Evolutionary conservation across 2,888 invertebrate species (phyloP).

Genomic region (Parnassius apollo): DNA sequence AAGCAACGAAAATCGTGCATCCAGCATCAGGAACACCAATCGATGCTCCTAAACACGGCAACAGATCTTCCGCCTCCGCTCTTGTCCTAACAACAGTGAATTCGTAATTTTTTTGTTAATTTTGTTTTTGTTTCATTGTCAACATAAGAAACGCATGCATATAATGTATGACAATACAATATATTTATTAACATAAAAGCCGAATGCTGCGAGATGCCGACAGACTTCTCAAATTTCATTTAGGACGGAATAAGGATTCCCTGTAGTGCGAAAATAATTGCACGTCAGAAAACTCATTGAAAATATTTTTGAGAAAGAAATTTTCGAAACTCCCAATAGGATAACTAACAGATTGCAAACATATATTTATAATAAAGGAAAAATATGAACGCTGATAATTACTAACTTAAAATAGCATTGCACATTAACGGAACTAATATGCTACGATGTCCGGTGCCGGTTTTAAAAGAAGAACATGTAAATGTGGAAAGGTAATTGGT

Average conservation of each 20-base stretch:
- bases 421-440: too few relatives aligned
- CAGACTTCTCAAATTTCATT: constrained; percentile 54
- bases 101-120: constrained; percentile 62
- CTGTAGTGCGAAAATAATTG: constrained; percentile 44
- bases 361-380: too few relatives aligned
- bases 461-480: too few relatives aligned
- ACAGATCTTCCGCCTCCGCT: constrained; percentile 74
- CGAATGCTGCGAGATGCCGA: constrained; percentile 37
- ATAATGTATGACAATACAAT: too few relatives aligned
- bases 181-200: constrained; percentile 40
- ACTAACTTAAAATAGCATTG: too few relatives aligned
- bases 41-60: constrained; percentile 77
- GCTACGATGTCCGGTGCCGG: too few relatives aligned
- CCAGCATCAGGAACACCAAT: constrained; percentile 54
- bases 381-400: too few relatives aligned
- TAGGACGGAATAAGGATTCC: constrained; percentile 43
- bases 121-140: constrained; percentile 31
- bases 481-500: too few relatives aligned
- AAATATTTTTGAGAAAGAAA: constrained; percentile 29
- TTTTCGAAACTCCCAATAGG: too few relatives aligned
- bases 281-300: constrained; percentile 43
- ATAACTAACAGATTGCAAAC: too few relatives aligned
- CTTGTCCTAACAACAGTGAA: constrained; percentile 53
- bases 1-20: constrained; percentile 35
- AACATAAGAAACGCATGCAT: constrained; percentile 20